Percentiles rank a stretch among this genome's conserved stretches.
These are phyloP conservation scores for Drosophila eugracilis DNA, from an alignment of 1,140 invertebrate genomes.

Conservation along the genomic window DNA sequence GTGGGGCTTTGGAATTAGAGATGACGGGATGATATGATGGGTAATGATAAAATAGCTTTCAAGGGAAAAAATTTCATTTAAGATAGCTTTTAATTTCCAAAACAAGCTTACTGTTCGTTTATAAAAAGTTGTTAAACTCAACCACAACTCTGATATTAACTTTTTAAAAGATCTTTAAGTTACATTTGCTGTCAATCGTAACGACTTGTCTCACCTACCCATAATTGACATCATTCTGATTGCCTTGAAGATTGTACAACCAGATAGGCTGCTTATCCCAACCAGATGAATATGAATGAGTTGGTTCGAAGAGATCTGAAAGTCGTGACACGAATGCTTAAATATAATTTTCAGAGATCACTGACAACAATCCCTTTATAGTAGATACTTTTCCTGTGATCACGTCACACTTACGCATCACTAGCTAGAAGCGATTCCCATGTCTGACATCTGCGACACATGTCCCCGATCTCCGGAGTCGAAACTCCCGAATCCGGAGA, in stretches of 20 bases:
- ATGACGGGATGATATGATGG: constrained; percentile 20
- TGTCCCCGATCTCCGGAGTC: constrained; percentile 38
- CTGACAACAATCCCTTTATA: neutral
- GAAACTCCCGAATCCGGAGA: constrained; percentile 16
- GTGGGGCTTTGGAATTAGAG: constrained; percentile 1
- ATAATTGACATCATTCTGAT: constrained; percentile 20
- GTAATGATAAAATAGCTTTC: neutral
- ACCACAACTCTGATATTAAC: neutral
- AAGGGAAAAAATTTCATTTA: too few species aligned
- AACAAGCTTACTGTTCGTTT: too few species aligned
- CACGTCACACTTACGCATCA: constrained; percentile 19
- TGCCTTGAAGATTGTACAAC: constrained; percentile 16
- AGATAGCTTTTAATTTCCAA: too few species aligned
- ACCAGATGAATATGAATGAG: constrained; percentile 28
- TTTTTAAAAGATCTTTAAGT: neutral
- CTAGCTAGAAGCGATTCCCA: constrained; percentile 22
- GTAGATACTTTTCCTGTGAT: constrained; percentile 1
- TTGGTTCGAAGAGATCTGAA: neutral
- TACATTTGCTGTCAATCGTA: too few species aligned
- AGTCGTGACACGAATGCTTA: constrained; percentile 19
- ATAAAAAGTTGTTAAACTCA: neutral
- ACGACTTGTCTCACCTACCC: neutral
- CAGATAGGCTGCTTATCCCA: constrained; percentile 10
- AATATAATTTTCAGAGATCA: neutral
- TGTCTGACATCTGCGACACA: constrained; percentile 70